Conservation (phyloP, 2,113 vertebrate genomes). For the Tachysurus fulvidraco region DNA sequence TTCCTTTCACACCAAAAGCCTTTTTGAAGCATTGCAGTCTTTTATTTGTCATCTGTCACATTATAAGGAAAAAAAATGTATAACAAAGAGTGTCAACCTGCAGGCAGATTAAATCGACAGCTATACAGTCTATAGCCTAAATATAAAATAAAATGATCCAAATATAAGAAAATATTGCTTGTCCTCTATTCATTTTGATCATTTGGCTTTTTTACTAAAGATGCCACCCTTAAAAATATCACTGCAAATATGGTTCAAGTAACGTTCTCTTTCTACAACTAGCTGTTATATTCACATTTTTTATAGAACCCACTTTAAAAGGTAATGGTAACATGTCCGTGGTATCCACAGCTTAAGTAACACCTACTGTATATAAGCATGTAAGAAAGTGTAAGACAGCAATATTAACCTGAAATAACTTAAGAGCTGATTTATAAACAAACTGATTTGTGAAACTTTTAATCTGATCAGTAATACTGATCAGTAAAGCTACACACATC, state of each 20-base stretch:
- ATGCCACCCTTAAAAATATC: neutral
- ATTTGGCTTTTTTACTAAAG: neutral
- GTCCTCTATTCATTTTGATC: neutral
- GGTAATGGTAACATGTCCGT: neutral
- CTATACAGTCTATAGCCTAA: neutral
- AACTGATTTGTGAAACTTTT: neutral
- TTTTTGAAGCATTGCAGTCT: neutral
- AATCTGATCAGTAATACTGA: neutral
- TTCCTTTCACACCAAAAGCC: neutral
- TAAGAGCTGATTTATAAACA: neutral
- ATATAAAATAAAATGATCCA: neutral
- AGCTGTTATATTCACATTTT: neutral
- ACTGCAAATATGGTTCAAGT: neutral
- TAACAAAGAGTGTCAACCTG: neutral
- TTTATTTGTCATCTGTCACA: neutral
- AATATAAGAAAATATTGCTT: neutral
- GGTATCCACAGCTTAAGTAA: neutral
- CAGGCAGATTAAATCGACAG: neutral
- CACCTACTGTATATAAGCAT: neutral
- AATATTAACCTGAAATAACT: neutral
- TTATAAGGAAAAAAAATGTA: neutral
- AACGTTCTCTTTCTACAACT: neutral
- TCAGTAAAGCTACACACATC: conserved; percentile 1
- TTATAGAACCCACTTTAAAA: neutral
- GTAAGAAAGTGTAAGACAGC: neutral